phyloP scores from a whole-genome alignment of 2,113 vertebrate species.

The Upupa epops region DNA sequence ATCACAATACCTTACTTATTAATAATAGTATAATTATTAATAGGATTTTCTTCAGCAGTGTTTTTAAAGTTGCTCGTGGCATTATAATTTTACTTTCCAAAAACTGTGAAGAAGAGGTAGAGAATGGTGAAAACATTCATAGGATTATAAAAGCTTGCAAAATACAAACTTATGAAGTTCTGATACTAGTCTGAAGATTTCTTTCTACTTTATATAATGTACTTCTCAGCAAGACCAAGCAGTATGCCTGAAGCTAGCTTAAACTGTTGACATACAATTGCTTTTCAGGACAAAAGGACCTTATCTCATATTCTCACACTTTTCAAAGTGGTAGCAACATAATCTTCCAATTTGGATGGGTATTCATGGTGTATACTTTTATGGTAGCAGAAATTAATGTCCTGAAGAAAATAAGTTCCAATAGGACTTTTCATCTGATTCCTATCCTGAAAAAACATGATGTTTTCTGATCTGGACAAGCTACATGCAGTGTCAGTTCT shows the following conservation, averaged over 20 bases:
- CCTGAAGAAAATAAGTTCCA: neutral
- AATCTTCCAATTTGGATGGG: neutral
- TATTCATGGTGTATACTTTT: neutral
- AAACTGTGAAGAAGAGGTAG: neutral
- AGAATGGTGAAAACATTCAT: neutral
- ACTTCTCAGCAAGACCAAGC: neutral
- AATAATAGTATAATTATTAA: neutral
- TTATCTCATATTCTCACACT: neutral
- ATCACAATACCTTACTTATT: neutral
- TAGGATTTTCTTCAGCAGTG: neutral
- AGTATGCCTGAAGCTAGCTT: neutral
- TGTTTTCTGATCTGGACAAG: neutral
- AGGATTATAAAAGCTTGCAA: neutral
- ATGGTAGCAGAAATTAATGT: neutral
- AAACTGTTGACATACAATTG: neutral
- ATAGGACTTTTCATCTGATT: neutral
- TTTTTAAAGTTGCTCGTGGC: neutral
- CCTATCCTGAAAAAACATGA: neutral
- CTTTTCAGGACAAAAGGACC: neutral
- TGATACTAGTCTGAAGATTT: neutral
- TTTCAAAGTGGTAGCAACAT: neutral
- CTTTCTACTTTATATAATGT: neutral
- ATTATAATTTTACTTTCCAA: neutral
- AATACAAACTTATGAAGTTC: neutral
- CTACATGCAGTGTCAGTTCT: neutral